Base-by-base conservation (phyloP, 2,888 invertebrate genomes). In the Rhyacophila evoluta region DNA sequence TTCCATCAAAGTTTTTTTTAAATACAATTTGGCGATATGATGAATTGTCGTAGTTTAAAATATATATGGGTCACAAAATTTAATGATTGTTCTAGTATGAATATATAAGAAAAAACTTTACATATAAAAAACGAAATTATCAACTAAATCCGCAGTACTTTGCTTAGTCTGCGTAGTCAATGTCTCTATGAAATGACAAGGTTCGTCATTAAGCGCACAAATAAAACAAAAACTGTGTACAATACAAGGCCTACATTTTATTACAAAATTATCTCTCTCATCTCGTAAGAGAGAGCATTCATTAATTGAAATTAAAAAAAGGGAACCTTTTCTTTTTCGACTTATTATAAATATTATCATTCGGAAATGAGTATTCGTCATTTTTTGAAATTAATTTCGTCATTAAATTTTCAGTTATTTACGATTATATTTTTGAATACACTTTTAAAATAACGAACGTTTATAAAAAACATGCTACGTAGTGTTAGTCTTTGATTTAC, bases 171-270 rank as follows among this genome's bases (percentile, higher is more conserved):
- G 15, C 8, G 55, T 55, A 8, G 55, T 55, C 1, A 55, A 55
- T 55, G 55, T 55, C 25, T 19, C 19, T 55, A 25, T 12, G 10
- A 55, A 55, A 55, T 55, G 55, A 55, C 55, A 55, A 55, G 55
- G 55, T 1, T 55, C 25, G 25, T 55, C 55, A 55, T 55, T 55
- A 55, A 25, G 55, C 15, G 55, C 55, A 15, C 8, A 55, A 55
- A 55, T 55, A 55, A 55, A 55, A 55, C 55, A 55, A 55, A 55
- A 55, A 55, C 55, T 55, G 55, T 25, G 55, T 55, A 55, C 55
- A 55, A 55, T 55, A 55, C 10, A 55, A 55, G 55, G 55, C 19
- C 55, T 19, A 55, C 55, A 55, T 25, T 55, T 55, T 55, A 55
- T 19, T 15, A 55, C 55, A 6, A 25, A 41, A 55, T 8, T 55